Evolutionary conservation across 2,797 vertebrate genomes (phyloP).

Genomic region (Phyllotis vaccarum): DNA sequence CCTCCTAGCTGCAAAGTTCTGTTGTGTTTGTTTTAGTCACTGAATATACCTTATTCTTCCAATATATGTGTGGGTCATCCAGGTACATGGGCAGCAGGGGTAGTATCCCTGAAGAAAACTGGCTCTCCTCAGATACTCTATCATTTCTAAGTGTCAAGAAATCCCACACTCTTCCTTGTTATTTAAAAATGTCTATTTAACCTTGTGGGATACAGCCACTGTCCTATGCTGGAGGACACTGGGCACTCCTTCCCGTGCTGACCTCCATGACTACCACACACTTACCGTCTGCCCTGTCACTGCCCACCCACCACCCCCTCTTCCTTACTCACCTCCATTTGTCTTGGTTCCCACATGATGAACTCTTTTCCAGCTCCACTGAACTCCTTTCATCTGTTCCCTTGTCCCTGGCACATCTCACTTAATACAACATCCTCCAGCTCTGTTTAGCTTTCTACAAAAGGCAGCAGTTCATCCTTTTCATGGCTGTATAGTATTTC

Average conservation of each 20-base stretch:
- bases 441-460: not conserved
- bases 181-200: not conserved
- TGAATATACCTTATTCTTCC: not conserved
- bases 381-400: not conserved
- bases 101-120: not conserved
- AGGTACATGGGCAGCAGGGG: not conserved
- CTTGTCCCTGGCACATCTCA: not conserved
- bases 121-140: not conserved
- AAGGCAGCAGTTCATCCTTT: not conserved
- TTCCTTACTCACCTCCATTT: too few species aligned
- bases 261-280: too few species aligned
- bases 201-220: too few species aligned
- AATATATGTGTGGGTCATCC: not conserved
- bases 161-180: not conserved
- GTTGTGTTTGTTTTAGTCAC: not conserved
- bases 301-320: accelerated
- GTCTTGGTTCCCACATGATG: not conserved
- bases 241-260: too few species aligned
- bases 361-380: not conserved
- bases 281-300: too few species aligned
- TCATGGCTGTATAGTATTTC: not conserved
- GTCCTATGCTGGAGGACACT: not conserved
- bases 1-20: not conserved
- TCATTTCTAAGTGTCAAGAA: not conserved
- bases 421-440: not conserved